Conservation (phyloP, 2,888 invertebrate genomes). For the Tortricodes alternella region DNA sequence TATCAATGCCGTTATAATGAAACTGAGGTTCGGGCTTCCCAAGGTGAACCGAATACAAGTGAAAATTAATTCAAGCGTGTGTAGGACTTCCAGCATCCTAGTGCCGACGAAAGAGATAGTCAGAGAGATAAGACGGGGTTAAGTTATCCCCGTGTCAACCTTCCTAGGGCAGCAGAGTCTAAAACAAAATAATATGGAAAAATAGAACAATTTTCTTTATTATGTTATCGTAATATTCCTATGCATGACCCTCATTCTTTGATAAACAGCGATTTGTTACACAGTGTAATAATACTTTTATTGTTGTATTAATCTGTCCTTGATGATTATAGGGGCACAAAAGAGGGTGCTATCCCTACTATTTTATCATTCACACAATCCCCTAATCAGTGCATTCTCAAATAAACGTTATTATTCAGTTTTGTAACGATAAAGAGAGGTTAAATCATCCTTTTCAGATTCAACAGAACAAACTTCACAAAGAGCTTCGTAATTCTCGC, state of each 20-base stretch:
- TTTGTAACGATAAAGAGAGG: too few relatives aligned
- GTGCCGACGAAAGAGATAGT: too few relatives aligned
- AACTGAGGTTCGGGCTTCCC: too few relatives aligned
- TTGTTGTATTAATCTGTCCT: constrained; percentile 29
- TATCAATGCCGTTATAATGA: too few relatives aligned
- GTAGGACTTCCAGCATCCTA: too few relatives aligned
- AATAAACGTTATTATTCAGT: constrained; percentile 14
- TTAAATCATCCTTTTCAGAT: constrained; percentile 51
- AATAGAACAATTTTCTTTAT: not conserved
- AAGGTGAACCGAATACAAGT: too few relatives aligned
- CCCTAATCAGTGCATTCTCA: constrained; percentile 25
- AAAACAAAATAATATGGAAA: not conserved
- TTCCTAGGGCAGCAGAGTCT: too few relatives aligned
- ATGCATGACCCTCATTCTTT: constrained; percentile 20
- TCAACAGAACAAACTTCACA: constrained; percentile 60
- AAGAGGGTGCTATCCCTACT: constrained; percentile 16
- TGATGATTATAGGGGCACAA: constrained; percentile 28
- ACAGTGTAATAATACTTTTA: constrained; percentile 26
- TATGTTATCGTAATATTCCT: too few relatives aligned
- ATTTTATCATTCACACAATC: constrained; percentile 16
- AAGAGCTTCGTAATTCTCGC: constrained; percentile 47
- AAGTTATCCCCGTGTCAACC: too few relatives aligned
- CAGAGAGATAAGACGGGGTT: too few relatives aligned
- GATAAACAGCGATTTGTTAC: constrained; percentile 28
- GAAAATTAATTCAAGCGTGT: too few relatives aligned